Evolutionary conservation across 2,113 vertebrate genomes (phyloP).

Genomic region (Athene noctua): DNA sequence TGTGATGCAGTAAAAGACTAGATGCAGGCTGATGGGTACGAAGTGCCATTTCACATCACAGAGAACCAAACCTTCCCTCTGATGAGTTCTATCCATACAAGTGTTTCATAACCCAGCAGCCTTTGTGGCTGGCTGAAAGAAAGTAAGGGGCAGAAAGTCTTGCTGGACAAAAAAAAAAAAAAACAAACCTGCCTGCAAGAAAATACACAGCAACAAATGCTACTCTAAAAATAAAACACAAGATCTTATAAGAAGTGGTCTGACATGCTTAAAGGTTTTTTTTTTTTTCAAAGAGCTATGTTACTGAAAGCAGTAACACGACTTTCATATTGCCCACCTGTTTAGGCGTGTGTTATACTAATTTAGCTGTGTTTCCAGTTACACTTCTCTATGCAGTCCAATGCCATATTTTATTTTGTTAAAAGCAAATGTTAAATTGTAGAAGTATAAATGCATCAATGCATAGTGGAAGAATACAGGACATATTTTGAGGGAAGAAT

Average conservation of each 20-base stretch:
- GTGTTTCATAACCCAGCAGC: neutral
- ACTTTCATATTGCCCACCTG: neutral
- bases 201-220: neutral
- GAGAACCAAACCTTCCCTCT: neutral
- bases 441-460: neutral
- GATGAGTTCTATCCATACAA: neutral
- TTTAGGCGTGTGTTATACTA: neutral
- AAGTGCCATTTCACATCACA: neutral
- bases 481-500: neutral
- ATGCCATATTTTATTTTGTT: neutral
- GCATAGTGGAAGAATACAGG: neutral
- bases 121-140: neutral
- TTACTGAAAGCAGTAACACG: neutral
- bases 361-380: neutral
- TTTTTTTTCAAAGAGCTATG: neutral
- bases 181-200: neutral
- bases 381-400: neutral
- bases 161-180: neutral
- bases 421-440: neutral
- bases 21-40: neutral
- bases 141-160: neutral
- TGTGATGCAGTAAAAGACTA: neutral
- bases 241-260: neutral
- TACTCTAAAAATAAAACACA: neutral
- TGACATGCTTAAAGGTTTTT: neutral